Evolutionary conservation across 2,888 invertebrate genomes (phyloP).

Genomic region (Xestia ashworthii): DNA sequence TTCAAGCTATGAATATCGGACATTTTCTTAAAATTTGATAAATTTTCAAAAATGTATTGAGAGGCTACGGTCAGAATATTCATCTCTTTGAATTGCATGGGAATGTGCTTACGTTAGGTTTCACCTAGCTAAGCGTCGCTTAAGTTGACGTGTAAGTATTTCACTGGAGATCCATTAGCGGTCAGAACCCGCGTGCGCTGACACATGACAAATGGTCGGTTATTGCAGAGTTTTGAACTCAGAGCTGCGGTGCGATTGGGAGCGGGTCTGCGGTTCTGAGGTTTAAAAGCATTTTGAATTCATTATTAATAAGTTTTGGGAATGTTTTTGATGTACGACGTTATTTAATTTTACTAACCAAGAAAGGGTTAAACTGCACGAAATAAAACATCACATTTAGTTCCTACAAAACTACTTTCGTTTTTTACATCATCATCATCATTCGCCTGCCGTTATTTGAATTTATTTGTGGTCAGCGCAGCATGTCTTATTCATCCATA

Average conservation of each 20-base stretch:
- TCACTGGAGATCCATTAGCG: constrained; percentile 71
- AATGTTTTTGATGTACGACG: constrained; percentile 6
- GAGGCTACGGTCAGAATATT: too few species aligned
- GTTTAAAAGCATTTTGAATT: constrained; percentile 7
- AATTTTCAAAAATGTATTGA: too few species aligned
- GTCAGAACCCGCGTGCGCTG: constrained; percentile 65
- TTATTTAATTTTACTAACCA: neutral
- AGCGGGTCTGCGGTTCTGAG: constrained; percentile 14
- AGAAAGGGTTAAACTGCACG: neutral
- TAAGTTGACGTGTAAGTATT: constrained; percentile 38
- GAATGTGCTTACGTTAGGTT: neutral
- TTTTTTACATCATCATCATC: too few species aligned
- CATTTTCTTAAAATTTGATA: too few species aligned
- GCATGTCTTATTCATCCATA: too few species aligned
- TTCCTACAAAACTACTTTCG: too few species aligned
- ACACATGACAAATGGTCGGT: constrained; percentile 75
- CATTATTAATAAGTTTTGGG: constrained; percentile 13
- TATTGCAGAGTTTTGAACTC: constrained; percentile 62
- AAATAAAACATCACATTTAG: neutral
- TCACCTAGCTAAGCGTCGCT: neutral
- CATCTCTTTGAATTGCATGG: too few species aligned
- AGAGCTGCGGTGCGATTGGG: constrained; percentile 38
- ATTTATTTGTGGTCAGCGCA: too few species aligned
- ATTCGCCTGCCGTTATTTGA: too few species aligned
- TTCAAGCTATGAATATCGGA: too few species aligned